A percentile compares a stretch with the other conserved stretches of the same genome.
These are phyloP conservation scores for Digitonthophagus gazella DNA, from an alignment of 2,888 invertebrate genomes.

Conservation along the genomic window DNA sequence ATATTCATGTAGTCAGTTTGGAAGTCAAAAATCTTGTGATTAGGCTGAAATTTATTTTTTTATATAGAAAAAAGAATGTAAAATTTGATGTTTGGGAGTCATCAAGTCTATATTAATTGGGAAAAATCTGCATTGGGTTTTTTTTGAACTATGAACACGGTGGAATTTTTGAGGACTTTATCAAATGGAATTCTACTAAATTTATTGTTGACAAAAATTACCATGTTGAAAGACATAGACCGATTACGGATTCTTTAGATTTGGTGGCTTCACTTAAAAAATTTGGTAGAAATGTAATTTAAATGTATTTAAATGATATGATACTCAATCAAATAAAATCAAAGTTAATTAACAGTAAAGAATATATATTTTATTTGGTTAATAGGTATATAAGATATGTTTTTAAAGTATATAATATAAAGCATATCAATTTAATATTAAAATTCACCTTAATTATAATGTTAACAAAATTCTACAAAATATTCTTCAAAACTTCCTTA, in stretches of 20 bases:
- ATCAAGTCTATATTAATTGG: conserved; percentile 70
- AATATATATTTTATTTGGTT: no score
- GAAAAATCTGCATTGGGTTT: conserved; percentile 65
- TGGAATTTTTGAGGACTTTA: conserved; percentile 60
- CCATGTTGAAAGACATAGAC: conserved; percentile 66
- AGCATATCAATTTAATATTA: no score
- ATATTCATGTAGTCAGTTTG: conserved; percentile 88
- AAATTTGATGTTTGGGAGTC: conserved; percentile 72
- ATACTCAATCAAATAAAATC: no score
- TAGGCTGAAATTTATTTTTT: conserved; percentile 65
- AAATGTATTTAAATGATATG: no score
- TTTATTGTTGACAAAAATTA: conserved; percentile 78
- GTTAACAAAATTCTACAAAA: no score
- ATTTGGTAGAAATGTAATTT: conserved; percentile 44
- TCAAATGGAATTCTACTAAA: conserved; percentile 91
- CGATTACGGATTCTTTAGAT: conserved; percentile 49
- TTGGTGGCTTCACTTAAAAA: conserved; percentile 45
- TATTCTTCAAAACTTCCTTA: no score
- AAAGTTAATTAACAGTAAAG: no score
- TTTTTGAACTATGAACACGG: conserved; percentile 61
- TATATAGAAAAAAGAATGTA: conserved; percentile 60
- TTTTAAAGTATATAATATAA: no score
- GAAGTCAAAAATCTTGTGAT: conserved; percentile 66
- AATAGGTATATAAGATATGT: no score
- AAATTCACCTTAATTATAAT: no score